Percentiles rank a stretch among this genome's conserved stretches.
phyloP scores from a whole-genome alignment of 2,888 invertebrate genomes.

The Macrosiphum euphorbiae region DNA sequence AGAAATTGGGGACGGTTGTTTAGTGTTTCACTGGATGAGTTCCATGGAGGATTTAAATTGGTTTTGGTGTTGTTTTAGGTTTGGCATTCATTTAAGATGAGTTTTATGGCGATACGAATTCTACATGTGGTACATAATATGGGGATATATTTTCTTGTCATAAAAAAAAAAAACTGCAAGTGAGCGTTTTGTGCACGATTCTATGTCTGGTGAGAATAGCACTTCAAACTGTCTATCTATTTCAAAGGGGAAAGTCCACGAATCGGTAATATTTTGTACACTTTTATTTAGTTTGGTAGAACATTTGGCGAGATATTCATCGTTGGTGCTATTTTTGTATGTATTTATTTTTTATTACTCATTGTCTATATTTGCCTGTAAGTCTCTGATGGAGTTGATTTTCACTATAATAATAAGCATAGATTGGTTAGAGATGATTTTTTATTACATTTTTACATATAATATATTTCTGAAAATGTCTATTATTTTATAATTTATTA shows the following conservation, averaged over 20 bases:
- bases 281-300: not conserved
- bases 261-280: not conserved
- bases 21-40: not conserved
- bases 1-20: not conserved
- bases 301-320: not conserved
- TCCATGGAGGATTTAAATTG: not conserved
- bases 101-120: not conserved
- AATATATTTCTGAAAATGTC: too few species aligned
- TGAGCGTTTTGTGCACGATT: not conserved
- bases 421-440: too few species aligned
- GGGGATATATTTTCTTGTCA: too few species aligned
- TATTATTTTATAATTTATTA: too few species aligned
- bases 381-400: not conserved
- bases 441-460: too few species aligned
- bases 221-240: not conserved
- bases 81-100: not conserved
- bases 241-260: not conserved
- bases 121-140: not conserved
- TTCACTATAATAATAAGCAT: not conserved
- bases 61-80: not conserved
- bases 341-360: not conserved
- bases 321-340: not conserved
- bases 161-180: too few species aligned
- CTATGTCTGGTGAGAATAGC: not conserved
- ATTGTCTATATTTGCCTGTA: not conserved